phyloP scores from a whole-genome alignment of 2,113 vertebrate genomes.

The Ifrita kowaldi region DNA sequence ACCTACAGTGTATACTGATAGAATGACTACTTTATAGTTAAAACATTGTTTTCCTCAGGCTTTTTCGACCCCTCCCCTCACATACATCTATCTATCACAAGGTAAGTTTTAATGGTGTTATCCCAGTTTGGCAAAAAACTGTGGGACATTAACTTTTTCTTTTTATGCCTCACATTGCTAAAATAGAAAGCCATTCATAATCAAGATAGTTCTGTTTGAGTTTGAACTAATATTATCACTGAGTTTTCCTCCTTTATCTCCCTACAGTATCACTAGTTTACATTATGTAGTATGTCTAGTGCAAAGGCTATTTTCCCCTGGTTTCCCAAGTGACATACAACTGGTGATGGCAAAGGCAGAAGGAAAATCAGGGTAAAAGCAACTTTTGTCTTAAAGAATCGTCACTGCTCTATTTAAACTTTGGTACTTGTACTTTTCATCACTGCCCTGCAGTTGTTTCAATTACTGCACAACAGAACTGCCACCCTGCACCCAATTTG shows the following conservation, averaged over 20 bases:
- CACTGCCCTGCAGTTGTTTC: neutral
- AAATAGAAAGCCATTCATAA: neutral
- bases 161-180: neutral
- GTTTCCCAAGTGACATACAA: neutral
- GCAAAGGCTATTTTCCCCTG: neutral
- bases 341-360: accelerated
- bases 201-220: neutral
- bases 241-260: neutral
- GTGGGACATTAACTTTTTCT: accelerated
- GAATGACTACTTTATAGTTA: neutral
- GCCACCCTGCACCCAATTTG: neutral
- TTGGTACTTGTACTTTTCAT: neutral
- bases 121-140: neutral
- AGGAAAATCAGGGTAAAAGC: neutral
- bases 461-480: neutral
- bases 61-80: neutral
- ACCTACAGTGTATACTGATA: neutral
- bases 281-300: accelerated
- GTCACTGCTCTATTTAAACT: neutral
- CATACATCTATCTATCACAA: neutral
- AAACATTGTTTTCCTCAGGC: neutral
- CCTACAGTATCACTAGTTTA: neutral
- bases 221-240: neutral
- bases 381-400: neutral
- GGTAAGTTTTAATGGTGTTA: neutral